These are phyloP conservation scores for Graptemys geographica DNA, from an alignment of 2,797 vertebrate genomes.

Conservation along the genomic window DNA sequence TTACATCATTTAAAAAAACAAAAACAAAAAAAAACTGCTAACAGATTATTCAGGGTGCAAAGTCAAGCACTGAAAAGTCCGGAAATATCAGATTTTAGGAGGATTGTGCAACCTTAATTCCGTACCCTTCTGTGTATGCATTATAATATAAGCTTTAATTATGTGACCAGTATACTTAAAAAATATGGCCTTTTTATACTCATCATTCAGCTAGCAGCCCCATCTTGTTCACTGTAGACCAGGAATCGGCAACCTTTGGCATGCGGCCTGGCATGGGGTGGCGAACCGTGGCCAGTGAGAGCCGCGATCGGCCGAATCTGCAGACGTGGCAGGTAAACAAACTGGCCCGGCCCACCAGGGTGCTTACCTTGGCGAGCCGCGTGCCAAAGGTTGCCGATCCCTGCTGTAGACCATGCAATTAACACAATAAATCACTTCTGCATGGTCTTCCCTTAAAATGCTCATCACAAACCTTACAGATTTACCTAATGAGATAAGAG, in stretches of 20 bases:
- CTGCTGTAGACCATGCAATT: background rate
- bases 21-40: background rate
- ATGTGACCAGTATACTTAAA: background rate
- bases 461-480: background rate
- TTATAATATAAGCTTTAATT: conserved; percentile 3
- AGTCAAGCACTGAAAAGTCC: conserved; percentile 45
- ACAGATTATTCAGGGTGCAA: conserved; percentile 56
- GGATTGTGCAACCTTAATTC: conserved; percentile 37
- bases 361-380: no score
- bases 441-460: background rate
- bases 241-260: background rate
- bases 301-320: no score
- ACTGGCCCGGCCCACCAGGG: no score
- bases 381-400: no score
- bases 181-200: background rate
- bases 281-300: no score
- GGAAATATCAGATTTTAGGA: conserved; percentile 1
- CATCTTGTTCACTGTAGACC: background rate
- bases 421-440: background rate
- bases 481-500: background rate
- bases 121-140: background rate
- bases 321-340: no score
- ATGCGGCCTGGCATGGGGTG: no score
- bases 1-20: conserved; percentile 3
- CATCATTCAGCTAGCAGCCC: background rate